These are phyloP conservation scores for Paguma larvata DNA, from an alignment of 2,797 vertebrate genomes.

Conservation along the genomic window DNA sequence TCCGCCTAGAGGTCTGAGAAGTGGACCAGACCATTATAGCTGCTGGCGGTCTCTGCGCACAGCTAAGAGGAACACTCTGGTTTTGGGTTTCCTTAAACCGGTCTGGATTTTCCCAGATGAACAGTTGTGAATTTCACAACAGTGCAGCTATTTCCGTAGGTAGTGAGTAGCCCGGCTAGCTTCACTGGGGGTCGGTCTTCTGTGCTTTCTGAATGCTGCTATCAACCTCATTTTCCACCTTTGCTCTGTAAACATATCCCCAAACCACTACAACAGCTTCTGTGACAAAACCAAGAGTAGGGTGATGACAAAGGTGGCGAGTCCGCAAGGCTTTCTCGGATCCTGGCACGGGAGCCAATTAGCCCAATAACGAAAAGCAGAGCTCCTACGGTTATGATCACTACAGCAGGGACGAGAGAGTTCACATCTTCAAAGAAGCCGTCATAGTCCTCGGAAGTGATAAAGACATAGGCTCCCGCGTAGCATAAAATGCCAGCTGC, in stretches of 20 bases:
- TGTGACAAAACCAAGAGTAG: constrained; percentile 96
- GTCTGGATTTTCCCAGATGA: constrained; percentile 95
- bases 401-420: constrained; percentile 95
- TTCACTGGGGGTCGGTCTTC: constrained; percentile 94
- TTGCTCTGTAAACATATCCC: constrained; percentile 98
- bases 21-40: constrained; percentile 94
- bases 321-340: constrained; percentile 97
- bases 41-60: constrained; percentile 94
- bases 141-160: constrained; percentile 96
- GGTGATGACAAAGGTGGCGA: constrained; percentile 97
- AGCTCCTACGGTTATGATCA: constrained; percentile 96
- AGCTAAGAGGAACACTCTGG: constrained; percentile 97
- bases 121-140: constrained; percentile 97
- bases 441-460: constrained; percentile 98
- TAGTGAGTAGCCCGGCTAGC: constrained; percentile 98
- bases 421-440: constrained; percentile 99
- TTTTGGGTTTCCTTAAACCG: constrained; percentile 97
- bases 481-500: constrained; percentile 98
- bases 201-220: constrained; percentile 97
- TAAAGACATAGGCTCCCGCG: constrained; percentile 98
- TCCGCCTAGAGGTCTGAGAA: constrained; percentile 95
- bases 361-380: constrained; percentile 97
- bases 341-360: constrained; percentile 97
- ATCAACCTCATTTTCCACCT: constrained; percentile 97
- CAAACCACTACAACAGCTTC: constrained; percentile 98